Base-by-base conservation (phyloP, 2,113 vertebrate genomes). In the Scalopus aquaticus region DNA sequence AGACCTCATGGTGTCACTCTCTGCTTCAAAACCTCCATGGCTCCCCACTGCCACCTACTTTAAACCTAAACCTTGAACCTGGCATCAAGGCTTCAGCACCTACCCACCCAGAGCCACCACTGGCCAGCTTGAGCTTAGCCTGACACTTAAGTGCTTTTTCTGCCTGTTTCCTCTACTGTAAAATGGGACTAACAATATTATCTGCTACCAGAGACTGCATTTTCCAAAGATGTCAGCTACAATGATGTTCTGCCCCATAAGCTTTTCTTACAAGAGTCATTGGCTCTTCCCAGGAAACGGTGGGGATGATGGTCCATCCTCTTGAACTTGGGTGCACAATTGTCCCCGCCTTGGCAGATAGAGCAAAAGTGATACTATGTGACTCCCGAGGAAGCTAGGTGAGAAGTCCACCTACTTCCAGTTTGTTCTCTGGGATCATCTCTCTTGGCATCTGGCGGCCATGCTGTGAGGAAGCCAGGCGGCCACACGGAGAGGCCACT, bases 51-150 rank as follows among this genome's bases (percentile, higher is more conserved):
- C n/a, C n/a, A 4, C 15, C 28, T 28, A 17, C 60, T 77, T 67
- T 19, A 70, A 54, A 42, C 22, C 32, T 60, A 69, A 72, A 92
- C 39, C 65, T 70, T 84, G 51, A 79, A 70, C 60, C 95, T 77
- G 84, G 74, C 72, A 24, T 37, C 88, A 2, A 90, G 32, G 65
- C 30, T 73, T 92, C 54, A 19, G 49, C 16, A 58, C 51, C 39
- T 16, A 24, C 24, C 58, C 12, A 76, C 62, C 26, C 70, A 37
- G 0, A 3, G 37, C 16, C 58, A 32, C n/a, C 13, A 4, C 11
- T 26, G 6, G 32, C 9, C 19, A 35, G 88, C 32, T 44, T 11
- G 6, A 42, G 54, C 72, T 80, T 37, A 32, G 54, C 24, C 79
- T 26, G 22, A 26, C 67, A 20, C 51, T 84, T 46, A 73, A 58